phyloP scores from a whole-genome alignment of 2,888 invertebrate genomes.

The Deilephila porcellus region DNA sequence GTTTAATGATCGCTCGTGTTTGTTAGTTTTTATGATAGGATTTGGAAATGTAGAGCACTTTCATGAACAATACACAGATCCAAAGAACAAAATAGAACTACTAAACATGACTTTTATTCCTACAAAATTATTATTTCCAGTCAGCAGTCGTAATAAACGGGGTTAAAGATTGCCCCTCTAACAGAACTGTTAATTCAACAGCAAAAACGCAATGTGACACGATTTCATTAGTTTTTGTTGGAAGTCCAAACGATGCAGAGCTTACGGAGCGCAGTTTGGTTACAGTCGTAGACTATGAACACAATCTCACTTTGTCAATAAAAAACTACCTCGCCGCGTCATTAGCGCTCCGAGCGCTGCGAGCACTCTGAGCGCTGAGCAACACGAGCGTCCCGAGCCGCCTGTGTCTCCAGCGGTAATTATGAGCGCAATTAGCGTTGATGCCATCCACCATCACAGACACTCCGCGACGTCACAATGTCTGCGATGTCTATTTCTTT shows the following conservation, averaged over 20 bases:
- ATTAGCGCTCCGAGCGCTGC: background rate
- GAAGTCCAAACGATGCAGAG: background rate
- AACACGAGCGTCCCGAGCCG: background rate
- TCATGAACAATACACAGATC: too few relatives aligned
- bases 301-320: background rate
- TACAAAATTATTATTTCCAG: too few relatives aligned
- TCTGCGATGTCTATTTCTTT: constrained; percentile 1
- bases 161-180: too few relatives aligned
- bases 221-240: background rate
- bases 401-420: background rate
- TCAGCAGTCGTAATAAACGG: too few relatives aligned
- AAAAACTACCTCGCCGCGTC: constrained; percentile 2
- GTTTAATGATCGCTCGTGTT: too few relatives aligned
- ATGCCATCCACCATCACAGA: background rate
- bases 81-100: too few relatives aligned
- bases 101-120: too few relatives aligned
- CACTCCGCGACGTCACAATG: background rate
- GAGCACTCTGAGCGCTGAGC: background rate
- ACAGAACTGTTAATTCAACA: too few relatives aligned
- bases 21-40: too few relatives aligned
- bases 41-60: too few relatives aligned
- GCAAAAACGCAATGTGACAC: background rate
- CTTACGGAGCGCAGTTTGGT: background rate
- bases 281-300: background rate
- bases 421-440: constrained; percentile 18